Conservation (phyloP, 2,797 vertebrate species). For the Novumbra hubbsi region DNA sequence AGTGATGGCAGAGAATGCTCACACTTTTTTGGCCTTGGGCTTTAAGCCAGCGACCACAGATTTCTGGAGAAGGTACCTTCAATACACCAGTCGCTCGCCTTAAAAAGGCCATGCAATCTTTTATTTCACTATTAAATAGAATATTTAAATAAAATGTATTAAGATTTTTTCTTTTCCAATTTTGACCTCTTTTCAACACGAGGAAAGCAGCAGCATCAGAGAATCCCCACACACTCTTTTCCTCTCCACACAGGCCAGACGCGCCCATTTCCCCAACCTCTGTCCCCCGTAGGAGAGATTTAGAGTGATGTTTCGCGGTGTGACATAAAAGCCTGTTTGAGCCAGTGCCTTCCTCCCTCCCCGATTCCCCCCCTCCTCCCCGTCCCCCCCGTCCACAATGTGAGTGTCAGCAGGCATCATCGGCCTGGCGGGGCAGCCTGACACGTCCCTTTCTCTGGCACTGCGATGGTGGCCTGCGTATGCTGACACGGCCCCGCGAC, state of each 20-base stretch:
- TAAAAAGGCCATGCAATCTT: not conserved
- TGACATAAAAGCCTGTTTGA: constrained; percentile 19
- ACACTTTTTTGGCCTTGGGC: too few relatives aligned
- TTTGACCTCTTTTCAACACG: not conserved
- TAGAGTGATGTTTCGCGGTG: constrained; percentile 18
- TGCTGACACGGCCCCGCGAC: constrained; percentile 51
- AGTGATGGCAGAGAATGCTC: too few relatives aligned
- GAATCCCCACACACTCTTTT: not conserved
- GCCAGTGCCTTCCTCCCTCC: not conserved
- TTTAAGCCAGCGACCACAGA: too few relatives aligned
- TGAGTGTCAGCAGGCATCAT: constrained; percentile 74
- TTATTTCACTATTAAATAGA: too few relatives aligned
- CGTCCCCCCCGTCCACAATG: constrained; percentile 61
- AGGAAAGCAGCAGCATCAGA: not conserved
- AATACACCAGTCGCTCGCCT: not conserved
- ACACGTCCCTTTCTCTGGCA: constrained; percentile 65
- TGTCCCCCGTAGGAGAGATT: not conserved
- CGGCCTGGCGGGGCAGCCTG: constrained; percentile 53
- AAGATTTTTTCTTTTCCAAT: not conserved
- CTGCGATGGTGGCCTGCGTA: constrained; percentile 44
- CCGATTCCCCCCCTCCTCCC: constrained; percentile 15
- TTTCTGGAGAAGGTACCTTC: not conserved
- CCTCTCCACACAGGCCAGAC: not conserved
- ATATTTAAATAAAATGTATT: not conserved
- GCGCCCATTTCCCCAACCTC: not conserved